Percentiles rank a stretch among this genome's conserved stretches.
Evolutionary conservation across 2,113 vertebrate genomes (phyloP).

Genomic region (Istiophorus platypterus): DNA sequence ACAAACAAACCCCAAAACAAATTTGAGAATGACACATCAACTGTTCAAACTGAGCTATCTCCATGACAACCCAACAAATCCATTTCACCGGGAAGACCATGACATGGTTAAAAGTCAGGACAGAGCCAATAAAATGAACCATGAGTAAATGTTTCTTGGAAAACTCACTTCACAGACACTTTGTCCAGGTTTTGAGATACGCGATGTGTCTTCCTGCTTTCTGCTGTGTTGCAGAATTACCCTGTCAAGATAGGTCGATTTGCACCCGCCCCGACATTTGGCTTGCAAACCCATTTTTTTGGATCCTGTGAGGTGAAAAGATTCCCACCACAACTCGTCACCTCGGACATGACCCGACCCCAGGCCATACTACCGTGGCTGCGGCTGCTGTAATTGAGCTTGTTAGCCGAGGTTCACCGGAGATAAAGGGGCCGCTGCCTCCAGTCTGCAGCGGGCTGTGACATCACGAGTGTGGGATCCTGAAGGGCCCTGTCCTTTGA

Average conservation of each 20-base stretch:
- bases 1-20: too few relatives aligned
- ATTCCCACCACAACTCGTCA: not conserved
- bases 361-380: conserved; percentile 23
- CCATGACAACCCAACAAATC: not conserved
- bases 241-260: too few relatives aligned
- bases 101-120: not conserved
- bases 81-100: not conserved
- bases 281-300: too few relatives aligned
- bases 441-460: not conserved
- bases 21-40: not conserved
- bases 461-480: conserved; percentile 16
- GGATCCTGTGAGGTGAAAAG: not conserved
- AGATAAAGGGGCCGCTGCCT: conserved; percentile 27
- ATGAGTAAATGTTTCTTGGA: too few relatives aligned
- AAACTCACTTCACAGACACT: too few relatives aligned
- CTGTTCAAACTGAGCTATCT: not conserved
- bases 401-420: conserved; percentile 45
- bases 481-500: conserved; percentile 23
- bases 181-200: too few relatives aligned
- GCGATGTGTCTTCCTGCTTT: not conserved
- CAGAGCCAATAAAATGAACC: too few relatives aligned
- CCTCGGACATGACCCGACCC: conserved; percentile 1
- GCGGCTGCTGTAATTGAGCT: conserved; percentile 38
- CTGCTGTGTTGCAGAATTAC: too few relatives aligned
- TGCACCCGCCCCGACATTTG: too few relatives aligned